Base-by-base conservation (phyloP, 2,888 invertebrate genomes). In the Mythimna ferrago region DNA sequence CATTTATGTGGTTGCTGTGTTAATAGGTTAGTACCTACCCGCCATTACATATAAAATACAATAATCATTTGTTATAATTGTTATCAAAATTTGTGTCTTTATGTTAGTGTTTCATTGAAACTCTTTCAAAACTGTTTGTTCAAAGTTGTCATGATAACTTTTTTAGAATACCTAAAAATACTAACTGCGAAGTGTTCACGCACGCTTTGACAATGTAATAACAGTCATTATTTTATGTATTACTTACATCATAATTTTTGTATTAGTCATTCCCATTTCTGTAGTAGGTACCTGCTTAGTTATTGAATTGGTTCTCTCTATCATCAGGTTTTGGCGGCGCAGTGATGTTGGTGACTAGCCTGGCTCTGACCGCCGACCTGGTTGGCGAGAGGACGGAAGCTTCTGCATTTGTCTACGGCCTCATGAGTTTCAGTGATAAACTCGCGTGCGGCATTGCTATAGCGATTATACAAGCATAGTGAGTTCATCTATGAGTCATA, bases 401-500 rank as follows among this genome's bases (percentile, higher is more conserved):
- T 80, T 98, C 99, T 6, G 99, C 99, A 35, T 99, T 99, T 93
- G 98, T 99, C 1, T 99, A 98, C 90, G 99, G 99, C 7, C 97
- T 98, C 19, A 99, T 99, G 98, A 99, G 99, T 92, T 99, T 99
- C 90, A 97, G 98, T 14, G 99, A 99, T 94, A 99, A 99, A 94
- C 94, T 99, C 10, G 97, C 98, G 1, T 99, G 99, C 94, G 99
- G 99, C 10, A 83, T 98, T 19, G 98, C 98, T 61, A 98, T 99
- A 67, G 97, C 98, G 76, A 84, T 98, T 7, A 98, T 99, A 87
- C 98, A 99, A 92, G 96, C 97, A 88, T 96, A 98, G 97, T 98
- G 92, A 96, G 97, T 96, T 78, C 61, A 35, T 69, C 19, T 54
- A 65, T 71, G 77, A 75, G 65, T 76, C 74, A 81, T 77, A 66